Base-by-base conservation (phyloP, 2,113 vertebrate species). In the Caloenas nicobarica region DNA sequence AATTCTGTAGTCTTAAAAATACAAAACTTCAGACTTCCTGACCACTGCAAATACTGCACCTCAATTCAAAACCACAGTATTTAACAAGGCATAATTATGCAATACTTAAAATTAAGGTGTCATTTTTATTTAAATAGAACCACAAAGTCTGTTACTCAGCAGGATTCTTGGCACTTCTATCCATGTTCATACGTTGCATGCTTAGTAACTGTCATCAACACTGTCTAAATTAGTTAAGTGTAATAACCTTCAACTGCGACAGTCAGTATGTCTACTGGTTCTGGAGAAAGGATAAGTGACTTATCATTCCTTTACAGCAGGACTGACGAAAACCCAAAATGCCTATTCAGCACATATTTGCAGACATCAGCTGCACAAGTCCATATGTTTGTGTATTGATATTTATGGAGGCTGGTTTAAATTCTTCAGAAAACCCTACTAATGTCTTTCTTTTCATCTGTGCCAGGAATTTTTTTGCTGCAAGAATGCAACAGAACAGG, bases 231-330 rank as follows among this genome's bases (percentile, higher is more conserved):
- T 40, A 84, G 6, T 80, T 33, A 57, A 16, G 8, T 25, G 36
- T 42, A 81, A 66, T 46, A 88, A 68, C 21, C 26, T 79, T 81
- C 57, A 36, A 14, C 19, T 51, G 28, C 26, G 65, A 36, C 16
- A 81, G 34, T 61, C 42, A 46, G 31, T 50, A 48, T 7, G 9
- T 36, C 22, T 79, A 29, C 70, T 60, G 66, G 62, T 34, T 89
- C 60, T 82, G 48, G 28, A 85, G 46, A 69, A 82, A 60, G 58
- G 48, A 16, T 87, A 72, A 77, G 56, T 34, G 33, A 34, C 40
- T 90, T 90, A 94, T 56, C 76, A 38, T 73, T 83, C 33, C 46
- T 86, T 58, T 86, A 66, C 81, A 91, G 79, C 26, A 93, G 46
- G 21, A 89, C 31, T 22, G 34, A 78, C 34, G 31, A 66, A 88